phyloP scores from a whole-genome alignment of 2,888 invertebrate genomes.

The Linyphia triangularis region DNA sequence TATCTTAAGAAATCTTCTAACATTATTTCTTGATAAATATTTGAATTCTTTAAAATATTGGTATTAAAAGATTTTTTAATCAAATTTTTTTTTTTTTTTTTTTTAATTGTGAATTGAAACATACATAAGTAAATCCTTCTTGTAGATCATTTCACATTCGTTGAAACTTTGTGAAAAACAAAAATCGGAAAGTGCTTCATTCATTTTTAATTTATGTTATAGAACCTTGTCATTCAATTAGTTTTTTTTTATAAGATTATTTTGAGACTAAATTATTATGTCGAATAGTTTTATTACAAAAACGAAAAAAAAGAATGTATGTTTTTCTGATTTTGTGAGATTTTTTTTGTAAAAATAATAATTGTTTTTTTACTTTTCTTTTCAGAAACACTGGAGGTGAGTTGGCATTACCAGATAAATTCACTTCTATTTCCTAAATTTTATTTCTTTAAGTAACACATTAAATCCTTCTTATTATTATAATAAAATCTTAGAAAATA shows the following conservation, averaged over 20 bases:
- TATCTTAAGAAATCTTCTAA: no score
- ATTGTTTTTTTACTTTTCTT: background rate
- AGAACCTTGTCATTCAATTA: background rate
- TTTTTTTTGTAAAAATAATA: background rate
- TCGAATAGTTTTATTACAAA: background rate
- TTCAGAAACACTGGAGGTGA: slow-evolving; percentile 56
- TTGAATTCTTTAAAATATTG: no score
- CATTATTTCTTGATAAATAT: no score
- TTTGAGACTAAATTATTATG: background rate
- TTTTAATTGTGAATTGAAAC: no score
- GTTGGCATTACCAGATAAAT: background rate
- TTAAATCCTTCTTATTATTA: background rate
- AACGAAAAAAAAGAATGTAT: no score
- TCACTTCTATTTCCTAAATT: background rate
- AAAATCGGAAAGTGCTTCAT: background rate
- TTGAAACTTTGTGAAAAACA: no score
- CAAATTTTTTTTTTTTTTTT: no score
- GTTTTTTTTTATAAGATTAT: background rate
- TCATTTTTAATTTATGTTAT: background rate
- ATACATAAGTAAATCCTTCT: no score
- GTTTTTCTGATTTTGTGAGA: background rate
- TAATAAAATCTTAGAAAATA: background rate
- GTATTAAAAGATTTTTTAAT: no score
- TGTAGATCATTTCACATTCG: no score
- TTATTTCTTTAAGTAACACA: background rate